These are phyloP conservation scores for Sinosuthora webbiana DNA, from an alignment of 2,113 vertebrate species.

Conservation along the genomic window DNA sequence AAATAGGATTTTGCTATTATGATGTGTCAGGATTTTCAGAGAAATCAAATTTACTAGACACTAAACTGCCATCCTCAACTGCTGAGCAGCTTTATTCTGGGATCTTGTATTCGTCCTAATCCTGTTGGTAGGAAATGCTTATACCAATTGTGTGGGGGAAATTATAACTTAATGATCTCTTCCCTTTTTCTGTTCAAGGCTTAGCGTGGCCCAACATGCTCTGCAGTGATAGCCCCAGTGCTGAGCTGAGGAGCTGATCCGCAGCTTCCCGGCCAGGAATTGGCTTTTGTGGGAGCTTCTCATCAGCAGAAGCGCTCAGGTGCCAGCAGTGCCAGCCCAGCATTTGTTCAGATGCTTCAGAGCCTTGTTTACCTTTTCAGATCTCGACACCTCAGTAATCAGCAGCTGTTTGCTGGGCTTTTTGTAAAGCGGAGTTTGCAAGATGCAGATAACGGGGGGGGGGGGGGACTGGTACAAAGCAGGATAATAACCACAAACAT, in stretches of 20 bases:
- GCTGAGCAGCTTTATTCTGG: slow-evolving; percentile 80
- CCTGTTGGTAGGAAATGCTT: slow-evolving; percentile 79
- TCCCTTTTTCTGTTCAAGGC: slow-evolving; percentile 64
- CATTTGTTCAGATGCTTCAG: background rate
- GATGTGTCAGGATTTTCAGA: slow-evolving; percentile 82
- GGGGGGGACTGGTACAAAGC: background rate
- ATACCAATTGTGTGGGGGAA: slow-evolving; percentile 76
- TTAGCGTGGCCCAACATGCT: slow-evolving; percentile 62
- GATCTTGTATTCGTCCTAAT: slow-evolving; percentile 76
- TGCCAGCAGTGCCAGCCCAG: background rate
- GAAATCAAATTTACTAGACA: slow-evolving; percentile 81
- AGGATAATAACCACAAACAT: background rate
- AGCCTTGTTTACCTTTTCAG: slow-evolving; percentile 40
- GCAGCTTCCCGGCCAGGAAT: slow-evolving; percentile 50
- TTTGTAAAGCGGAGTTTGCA: background rate
- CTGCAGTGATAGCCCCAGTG: slow-evolving; percentile 54
- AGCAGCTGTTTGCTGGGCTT: slow-evolving; percentile 7
- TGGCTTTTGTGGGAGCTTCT: slow-evolving; percentile 27
- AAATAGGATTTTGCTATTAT: slow-evolving; percentile 85
- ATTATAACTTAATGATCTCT: slow-evolving; percentile 82
- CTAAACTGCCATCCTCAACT: slow-evolving; percentile 74
- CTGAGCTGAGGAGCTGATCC: slow-evolving; percentile 45
- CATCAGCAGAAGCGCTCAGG: background rate
- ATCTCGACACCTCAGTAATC: slow-evolving; percentile 22
- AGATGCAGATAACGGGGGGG: slow-evolving; percentile 28